A percentile compares a stretch with the other conserved stretches of the same genome.
These are phyloP conservation scores for Microcebus murinus DNA, from an alignment of 2,113 vertebrate species.

Conservation along the genomic window DNA sequence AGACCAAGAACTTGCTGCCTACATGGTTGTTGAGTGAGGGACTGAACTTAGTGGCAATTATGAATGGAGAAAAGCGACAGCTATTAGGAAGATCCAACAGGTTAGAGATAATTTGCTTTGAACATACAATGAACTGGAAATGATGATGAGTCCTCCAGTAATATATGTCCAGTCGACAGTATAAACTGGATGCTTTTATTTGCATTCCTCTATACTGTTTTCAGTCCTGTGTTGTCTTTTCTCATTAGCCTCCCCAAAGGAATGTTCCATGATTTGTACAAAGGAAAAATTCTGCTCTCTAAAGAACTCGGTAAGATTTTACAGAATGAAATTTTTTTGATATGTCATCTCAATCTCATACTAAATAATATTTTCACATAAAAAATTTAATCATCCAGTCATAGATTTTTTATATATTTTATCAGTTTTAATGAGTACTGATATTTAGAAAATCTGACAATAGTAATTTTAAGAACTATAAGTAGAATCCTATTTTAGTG, in stretches of 20 bases:
- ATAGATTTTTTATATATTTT: slow-evolving; percentile 13
- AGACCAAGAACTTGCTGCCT: neutral
- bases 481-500: slow-evolving; percentile 4
- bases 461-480: neutral
- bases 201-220: neutral
- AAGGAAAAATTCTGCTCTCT: neutral
- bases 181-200: neutral
- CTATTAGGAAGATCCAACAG: neutral
- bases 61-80: neutral
- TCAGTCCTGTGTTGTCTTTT: neutral
- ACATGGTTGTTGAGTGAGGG: neutral
- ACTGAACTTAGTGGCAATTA: neutral
- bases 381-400: neutral
- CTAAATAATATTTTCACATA: slow-evolving; percentile 8
- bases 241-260: neutral
- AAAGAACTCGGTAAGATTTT: neutral
- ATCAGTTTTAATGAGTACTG: neutral
- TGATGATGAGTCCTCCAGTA: neutral
- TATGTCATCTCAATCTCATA: neutral
- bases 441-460: neutral
- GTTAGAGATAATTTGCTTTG: neutral
- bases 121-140: neutral
- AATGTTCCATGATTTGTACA: neutral
- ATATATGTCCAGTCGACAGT: neutral
- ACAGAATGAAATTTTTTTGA: neutral